Conservation (phyloP, 2,113 vertebrate genomes). For the Mus pahari region DNA sequence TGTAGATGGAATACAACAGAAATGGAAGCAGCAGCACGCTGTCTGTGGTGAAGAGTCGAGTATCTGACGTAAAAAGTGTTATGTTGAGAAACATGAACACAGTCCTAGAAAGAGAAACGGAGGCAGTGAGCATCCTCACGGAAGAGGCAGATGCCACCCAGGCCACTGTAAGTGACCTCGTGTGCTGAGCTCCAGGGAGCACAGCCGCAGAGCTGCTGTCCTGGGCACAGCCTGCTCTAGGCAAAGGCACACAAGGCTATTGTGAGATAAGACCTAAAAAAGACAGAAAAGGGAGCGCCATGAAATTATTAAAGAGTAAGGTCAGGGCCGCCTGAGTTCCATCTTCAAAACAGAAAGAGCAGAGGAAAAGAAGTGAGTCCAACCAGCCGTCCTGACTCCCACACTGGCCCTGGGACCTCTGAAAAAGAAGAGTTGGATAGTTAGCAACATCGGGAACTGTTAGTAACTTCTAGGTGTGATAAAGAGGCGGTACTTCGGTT, state of each 20-base stretch:
- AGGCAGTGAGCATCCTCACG: slow-evolving; percentile 86
- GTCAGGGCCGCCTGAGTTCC: background rate
- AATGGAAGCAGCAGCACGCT: slow-evolving; percentile 24
- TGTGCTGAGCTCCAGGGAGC: background rate
- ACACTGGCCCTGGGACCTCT: background rate
- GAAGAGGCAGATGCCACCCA: slow-evolving; percentile 87
- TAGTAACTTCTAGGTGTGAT: background rate
- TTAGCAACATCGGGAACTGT: slow-evolving; percentile 15
- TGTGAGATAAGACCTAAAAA: background rate
- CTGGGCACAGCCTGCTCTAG: background rate
- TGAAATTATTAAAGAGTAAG: slow-evolving; percentile 21
- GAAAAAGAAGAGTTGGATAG: slow-evolving; percentile 21
- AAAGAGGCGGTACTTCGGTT: background rate
- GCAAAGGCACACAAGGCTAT: background rate
- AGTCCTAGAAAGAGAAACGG: slow-evolving; percentile 89
- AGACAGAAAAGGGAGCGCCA: background rate
- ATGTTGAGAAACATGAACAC: slow-evolving; percentile 91
- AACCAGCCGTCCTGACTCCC: background rate
- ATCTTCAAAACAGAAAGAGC: background rate
- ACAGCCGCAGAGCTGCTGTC: background rate
- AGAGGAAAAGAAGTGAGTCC: background rate
- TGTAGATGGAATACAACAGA: slow-evolving; percentile 78
- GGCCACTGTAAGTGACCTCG: slow-evolving; percentile 86
- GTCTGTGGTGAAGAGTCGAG: slow-evolving; percentile 87
- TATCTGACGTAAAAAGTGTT: slow-evolving; percentile 91